Base-by-base conservation (phyloP, 2,888 invertebrate genomes). In the Hypselothyrea guttata region DNA sequence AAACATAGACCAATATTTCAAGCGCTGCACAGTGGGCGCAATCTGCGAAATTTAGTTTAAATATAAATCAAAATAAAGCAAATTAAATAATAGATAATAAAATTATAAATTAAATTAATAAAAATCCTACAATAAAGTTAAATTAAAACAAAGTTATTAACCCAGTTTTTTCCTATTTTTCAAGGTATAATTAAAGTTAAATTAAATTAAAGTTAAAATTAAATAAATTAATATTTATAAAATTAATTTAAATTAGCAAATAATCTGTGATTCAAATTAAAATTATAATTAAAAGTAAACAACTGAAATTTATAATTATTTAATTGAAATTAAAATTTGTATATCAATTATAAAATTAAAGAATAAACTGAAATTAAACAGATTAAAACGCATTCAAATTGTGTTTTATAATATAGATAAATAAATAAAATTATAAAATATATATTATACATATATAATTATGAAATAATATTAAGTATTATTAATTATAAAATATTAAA, bases 401-500 rank as follows among this genome's bases (percentile, higher is more conserved):
- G 1, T 33, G 0, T 1, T 13, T 13, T 13, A 15, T 4, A 35
- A 38, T 38, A 9, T 40, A 46, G 18, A 18, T 27, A 27, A 53
- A 47, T 70, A 64, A 46, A 45, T 44, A 44, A 47, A 47, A 4
- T 41, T 51, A n/a, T 30, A 31, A 11, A 56, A 60, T 51, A 44
- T 35, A 48, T 45, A 27, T 18, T 34, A 4, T 15, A 18, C 16
- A 41, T 49, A 62, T 53, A 64, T 51, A 57, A 56, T 38, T 40
- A n/a, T 13, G 2, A 31, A 44, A 18, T 16, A 34, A 7, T 15
- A 22, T 27, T 37, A n/a, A 22, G 5, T n/a, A n/a, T n/a, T n/a
- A 34, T 34, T 40, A 18, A 12, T 31, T 13, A n/a, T 9, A 28
- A 48, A 8, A 34, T 30, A 45, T 46, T n/a, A 45, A 33, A 22